Conservation (phyloP, 2,113 vertebrate species). For the Sinocyclocheilus grahami region DNA sequence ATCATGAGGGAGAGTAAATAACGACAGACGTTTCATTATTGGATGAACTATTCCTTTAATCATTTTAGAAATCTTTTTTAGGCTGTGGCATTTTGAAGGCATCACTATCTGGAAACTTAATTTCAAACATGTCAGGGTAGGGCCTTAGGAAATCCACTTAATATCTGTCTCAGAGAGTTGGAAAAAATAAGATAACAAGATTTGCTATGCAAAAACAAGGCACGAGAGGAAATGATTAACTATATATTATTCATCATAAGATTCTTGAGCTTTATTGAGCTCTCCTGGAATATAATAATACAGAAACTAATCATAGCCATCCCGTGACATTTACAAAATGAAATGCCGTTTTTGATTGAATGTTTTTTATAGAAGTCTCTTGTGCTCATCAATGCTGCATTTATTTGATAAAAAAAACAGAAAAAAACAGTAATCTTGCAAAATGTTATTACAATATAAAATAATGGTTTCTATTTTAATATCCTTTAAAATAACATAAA, state of each 20-base stretch:
- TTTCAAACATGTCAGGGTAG: conserved; percentile 1
- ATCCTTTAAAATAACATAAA: no score
- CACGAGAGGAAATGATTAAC: conserved; percentile 17
- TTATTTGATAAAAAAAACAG: no score
- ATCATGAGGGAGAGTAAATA: no score
- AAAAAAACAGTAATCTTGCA: no score
- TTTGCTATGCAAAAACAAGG: conserved; percentile 37
- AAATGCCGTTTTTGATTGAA: conserved; percentile 15
- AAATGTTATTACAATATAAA: no score
- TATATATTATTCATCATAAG: neutral
- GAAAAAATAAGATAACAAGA: neutral
- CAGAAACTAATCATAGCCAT: neutral
- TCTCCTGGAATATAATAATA: neutral
- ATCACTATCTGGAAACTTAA: conserved; percentile 3
- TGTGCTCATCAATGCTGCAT: no score
- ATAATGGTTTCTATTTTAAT: no score
- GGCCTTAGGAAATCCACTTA: neutral
- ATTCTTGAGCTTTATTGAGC: neutral
- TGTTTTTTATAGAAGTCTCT: no score
- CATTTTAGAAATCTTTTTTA: neutral
- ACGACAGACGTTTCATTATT: no score
- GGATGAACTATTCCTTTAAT: no score
- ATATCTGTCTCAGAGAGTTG: neutral
- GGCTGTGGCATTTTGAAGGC: conserved; percentile 18
- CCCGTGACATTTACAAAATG: conserved; percentile 21